phyloP scores from a whole-genome alignment of 2,888 invertebrate species.

The Fabriciana adippe region DNA sequence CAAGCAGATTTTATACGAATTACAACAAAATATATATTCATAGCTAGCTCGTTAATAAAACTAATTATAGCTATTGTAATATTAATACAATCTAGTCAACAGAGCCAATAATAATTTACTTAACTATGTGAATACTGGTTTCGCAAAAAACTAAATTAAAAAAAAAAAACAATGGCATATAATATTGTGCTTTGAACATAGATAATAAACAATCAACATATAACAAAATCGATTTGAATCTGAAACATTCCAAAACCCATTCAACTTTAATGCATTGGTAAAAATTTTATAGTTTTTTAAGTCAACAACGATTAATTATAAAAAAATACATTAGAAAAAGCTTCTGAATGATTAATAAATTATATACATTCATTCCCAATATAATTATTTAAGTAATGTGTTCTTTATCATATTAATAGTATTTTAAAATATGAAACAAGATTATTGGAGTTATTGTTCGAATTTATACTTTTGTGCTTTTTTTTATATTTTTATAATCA shows the following conservation, averaged over 20 bases:
- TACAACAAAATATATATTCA: not conserved
- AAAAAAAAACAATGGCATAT: slow-evolving; percentile 15
- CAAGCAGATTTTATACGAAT: too few relatives aligned
- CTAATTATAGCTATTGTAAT: slow-evolving; percentile 14
- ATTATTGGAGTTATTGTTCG: slow-evolving; percentile 1
- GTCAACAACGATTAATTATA: slow-evolving; percentile 8
- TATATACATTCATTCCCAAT: slow-evolving; percentile 12
- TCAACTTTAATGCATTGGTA: slow-evolving; percentile 11
- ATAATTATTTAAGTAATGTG: slow-evolving; percentile 23
- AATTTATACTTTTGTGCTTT: slow-evolving; percentile 2
- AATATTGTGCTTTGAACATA: slow-evolving; percentile 9
- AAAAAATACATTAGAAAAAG: not conserved
- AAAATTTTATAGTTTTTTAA: not conserved
- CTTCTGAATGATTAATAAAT: not conserved
- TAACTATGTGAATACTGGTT: slow-evolving; percentile 26
- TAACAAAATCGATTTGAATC: slow-evolving; percentile 11
- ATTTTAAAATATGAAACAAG: not conserved
- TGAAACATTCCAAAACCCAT: slow-evolving; percentile 3
- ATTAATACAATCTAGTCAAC: slow-evolving; percentile 12
- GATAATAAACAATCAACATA: slow-evolving; percentile 8
- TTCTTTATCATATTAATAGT: slow-evolving; percentile 5
- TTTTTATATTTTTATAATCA: slow-evolving; percentile 13
- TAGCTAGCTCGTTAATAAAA: slow-evolving; percentile 6
- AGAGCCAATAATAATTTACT: slow-evolving; percentile 25
- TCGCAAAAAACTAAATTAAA: slow-evolving; percentile 5